A percentile compares a stretch with the other conserved stretches of the same genome.
Conservation (phyloP, 2,888 invertebrate genomes). For the Drosophila villosipedis region DNA sequence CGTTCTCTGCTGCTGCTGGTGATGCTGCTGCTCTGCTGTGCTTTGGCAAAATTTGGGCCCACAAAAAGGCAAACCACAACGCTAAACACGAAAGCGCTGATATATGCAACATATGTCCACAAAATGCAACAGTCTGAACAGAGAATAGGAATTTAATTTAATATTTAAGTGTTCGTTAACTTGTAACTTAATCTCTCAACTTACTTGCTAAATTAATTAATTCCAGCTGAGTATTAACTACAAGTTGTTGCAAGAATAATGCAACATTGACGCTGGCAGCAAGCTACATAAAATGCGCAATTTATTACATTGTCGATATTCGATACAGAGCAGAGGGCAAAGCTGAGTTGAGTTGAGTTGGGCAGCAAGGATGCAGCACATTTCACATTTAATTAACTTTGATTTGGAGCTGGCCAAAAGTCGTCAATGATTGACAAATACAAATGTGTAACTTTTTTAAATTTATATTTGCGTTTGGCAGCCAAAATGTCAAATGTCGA, state of each 20-base stretch:
- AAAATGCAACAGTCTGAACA: neutral
- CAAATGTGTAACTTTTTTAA: neutral
- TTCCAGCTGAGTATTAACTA: conserved; percentile 24
- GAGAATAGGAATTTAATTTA: neutral
- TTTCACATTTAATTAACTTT: conserved; percentile 33
- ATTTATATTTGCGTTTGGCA: conserved; percentile 5
- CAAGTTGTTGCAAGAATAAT: conserved; percentile 24
- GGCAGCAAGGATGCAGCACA: neutral
- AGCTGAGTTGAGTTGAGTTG: neutral
- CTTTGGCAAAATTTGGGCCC: neutral
- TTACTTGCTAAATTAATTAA: neutral
- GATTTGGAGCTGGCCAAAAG: neutral
- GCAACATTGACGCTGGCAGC: conserved; percentile 6
- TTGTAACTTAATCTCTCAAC: neutral
- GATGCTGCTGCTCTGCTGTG: neutral
- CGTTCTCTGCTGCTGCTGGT: neutral
- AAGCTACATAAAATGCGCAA: conserved; percentile 33
- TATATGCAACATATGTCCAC: neutral
- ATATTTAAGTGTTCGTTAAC: neutral
- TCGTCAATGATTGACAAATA: conserved; percentile 16
- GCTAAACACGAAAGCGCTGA: neutral
- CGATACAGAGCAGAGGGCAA: neutral
- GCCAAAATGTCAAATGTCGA: conserved; percentile 30
- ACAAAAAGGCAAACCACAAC: neutral
- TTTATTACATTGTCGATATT: conserved; percentile 61